phyloP scores from a whole-genome alignment of 2,888 invertebrate genomes.

The Glyphotaelius pellucidus region DNA sequence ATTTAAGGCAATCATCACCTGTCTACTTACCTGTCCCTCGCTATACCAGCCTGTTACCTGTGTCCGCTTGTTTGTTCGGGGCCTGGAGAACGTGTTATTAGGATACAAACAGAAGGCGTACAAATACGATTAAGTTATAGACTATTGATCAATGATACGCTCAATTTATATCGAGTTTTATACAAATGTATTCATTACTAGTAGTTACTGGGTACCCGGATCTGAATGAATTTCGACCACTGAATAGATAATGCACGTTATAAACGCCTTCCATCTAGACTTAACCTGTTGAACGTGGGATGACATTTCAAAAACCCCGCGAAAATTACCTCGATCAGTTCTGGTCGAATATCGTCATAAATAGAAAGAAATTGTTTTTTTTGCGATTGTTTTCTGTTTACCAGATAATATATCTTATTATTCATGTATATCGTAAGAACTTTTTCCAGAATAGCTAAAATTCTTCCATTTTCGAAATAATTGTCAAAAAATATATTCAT shows the following conservation, averaged over 20 bases:
- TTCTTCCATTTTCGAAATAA: too few relatives aligned
- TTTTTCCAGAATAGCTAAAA: too few relatives aligned
- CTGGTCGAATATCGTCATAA: too few relatives aligned
- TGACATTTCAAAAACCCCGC: too few relatives aligned
- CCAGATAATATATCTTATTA: too few relatives aligned
- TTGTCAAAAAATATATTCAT: too few relatives aligned
- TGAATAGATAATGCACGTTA: neutral
- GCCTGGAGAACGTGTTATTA: constrained; percentile 18
- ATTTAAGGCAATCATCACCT: constrained; percentile 35
- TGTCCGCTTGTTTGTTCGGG: constrained; percentile 20
- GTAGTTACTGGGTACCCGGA: neutral
- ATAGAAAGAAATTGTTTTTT: too few relatives aligned
- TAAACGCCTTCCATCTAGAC: too few relatives aligned
- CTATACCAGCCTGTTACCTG: constrained; percentile 5
- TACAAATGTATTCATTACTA: neutral
- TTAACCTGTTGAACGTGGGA: too few relatives aligned
- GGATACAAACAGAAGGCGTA: constrained; percentile 24
- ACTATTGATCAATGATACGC: neutral
- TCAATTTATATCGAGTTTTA: neutral
- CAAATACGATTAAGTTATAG: constrained; percentile 30
- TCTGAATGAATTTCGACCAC: neutral
- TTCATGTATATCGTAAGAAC: too few relatives aligned
- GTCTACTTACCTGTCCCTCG: constrained; percentile 7
- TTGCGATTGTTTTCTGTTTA: too few relatives aligned
- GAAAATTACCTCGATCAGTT: too few relatives aligned